Conservation (phyloP, 2,113 vertebrate species). For the Colistium nudipinnis region DNA sequence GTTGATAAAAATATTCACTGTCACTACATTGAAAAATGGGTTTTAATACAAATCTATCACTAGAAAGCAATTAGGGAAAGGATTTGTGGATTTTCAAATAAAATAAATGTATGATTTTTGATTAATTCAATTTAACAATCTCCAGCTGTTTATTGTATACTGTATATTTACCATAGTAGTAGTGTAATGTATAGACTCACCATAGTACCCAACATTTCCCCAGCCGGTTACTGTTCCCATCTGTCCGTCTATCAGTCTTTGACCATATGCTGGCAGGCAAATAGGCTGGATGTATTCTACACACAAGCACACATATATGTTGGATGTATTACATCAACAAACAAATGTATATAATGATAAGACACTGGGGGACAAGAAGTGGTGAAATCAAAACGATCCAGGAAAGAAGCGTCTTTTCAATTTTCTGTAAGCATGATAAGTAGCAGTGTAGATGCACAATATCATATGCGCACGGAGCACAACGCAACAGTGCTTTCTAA, state of each 20-base stretch:
- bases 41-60: not conserved
- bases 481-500: too few relatives aligned
- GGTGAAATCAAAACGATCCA: not conserved
- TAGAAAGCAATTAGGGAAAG: too few relatives aligned
- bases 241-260: slow-evolving; percentile 86
- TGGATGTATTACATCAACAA: not conserved
- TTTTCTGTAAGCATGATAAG: not conserved
- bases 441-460: not conserved
- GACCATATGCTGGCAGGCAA: slow-evolving; percentile 88
- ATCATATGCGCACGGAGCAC: too few relatives aligned
- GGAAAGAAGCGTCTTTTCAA: not conserved
- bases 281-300: slow-evolving; percentile 90
- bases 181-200: slow-evolving; percentile 68
- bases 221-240: slow-evolving; percentile 90
- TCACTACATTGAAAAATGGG: not conserved
- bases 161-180: too few relatives aligned
- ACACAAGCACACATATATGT: slow-evolving; percentile 15
- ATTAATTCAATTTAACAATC: too few relatives aligned
- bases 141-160: too few relatives aligned
- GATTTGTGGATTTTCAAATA: too few relatives aligned
- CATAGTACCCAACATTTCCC: slow-evolving; percentile 90
- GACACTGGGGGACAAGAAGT: not conserved
- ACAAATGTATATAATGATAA: not conserved
- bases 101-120: too few relatives aligned
- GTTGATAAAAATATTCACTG: not conserved